Percentiles rank a stretch among this genome's conserved stretches.
These are phyloP conservation scores for Sylvicola cinctus DNA, from an alignment of 2,888 invertebrate genomes.

Conservation along the genomic window DNA sequence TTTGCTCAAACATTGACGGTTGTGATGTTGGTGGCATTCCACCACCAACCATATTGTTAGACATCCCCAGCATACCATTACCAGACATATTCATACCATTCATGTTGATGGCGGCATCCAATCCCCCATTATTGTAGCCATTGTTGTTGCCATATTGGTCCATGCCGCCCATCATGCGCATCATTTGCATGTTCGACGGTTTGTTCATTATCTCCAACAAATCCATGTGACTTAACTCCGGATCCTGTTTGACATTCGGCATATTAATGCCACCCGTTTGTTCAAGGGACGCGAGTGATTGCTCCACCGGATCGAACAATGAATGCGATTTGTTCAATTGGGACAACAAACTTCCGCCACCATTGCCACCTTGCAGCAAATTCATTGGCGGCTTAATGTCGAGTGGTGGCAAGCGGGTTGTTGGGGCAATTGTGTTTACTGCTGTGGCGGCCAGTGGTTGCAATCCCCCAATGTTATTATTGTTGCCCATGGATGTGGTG, in stretches of 20 bases:
- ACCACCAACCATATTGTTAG: too few species aligned
- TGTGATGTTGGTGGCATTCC: constrained; percentile 6
- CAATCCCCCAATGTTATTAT: constrained; percentile 1
- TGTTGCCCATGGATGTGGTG: constrained; percentile 2
- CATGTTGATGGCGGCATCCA: constrained; percentile 16
- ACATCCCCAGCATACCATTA: too few species aligned
- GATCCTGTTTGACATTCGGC: constrained; percentile 1
- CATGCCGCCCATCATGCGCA: too few species aligned
- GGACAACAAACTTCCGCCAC: too few species aligned
- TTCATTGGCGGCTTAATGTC: constrained; percentile 1
- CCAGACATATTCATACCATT: constrained; percentile 9
- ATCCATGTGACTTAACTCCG: constrained; percentile 31
- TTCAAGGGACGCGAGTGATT: constrained; percentile 47
- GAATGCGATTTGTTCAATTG: too few species aligned
- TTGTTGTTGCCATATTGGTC: constrained; percentile 10
- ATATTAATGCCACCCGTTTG: constrained; percentile 21
- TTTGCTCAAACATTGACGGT: constrained; percentile 6
- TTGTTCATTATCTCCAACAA: constrained; percentile 13
- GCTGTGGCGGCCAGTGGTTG: too few species aligned
- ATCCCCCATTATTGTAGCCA: constrained; percentile 9
- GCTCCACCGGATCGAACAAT: constrained; percentile 41
- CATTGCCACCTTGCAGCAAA: constrained; percentile 1
- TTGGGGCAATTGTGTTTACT: too few species aligned
- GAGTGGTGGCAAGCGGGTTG: too few species aligned
- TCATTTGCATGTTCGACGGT: too few species aligned